A percentile compares a stretch with the other conserved stretches of the same genome.
phyloP scores from a whole-genome alignment of 1,140 invertebrate species.

The Triops cancriformis region DNA sequence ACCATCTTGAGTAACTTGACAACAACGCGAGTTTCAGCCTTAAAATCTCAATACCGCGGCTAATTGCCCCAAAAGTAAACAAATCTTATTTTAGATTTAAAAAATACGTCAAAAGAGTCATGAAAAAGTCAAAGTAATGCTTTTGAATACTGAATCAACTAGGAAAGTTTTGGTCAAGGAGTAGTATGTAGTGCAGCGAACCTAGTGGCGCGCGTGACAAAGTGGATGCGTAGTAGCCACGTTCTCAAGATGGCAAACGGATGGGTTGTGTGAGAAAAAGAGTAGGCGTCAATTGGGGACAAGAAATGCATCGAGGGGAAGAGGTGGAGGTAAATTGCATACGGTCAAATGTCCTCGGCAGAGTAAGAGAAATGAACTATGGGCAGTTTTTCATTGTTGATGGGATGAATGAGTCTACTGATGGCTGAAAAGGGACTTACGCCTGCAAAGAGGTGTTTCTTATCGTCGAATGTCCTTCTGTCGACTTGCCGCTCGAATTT shows the following conservation, averaged over 20 bases:
- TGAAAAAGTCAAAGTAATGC: neutral
- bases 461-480: conserved; percentile 43
- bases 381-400: conserved; percentile 16
- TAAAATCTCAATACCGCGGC: too few species aligned
- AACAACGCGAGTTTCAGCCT: too few species aligned
- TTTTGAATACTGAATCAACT: neutral
- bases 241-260: neutral
- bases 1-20: too few species aligned
- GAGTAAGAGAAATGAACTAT: conserved; percentile 2
- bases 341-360: neutral
- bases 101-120: too few species aligned
- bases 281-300: too few species aligned
- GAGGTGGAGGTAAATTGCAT: too few species aligned
- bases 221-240: too few species aligned
- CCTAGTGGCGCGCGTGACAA: neutral
- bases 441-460: conserved; percentile 41
- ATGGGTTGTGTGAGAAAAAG: too few species aligned
- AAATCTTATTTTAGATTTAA: too few species aligned
- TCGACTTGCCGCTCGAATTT: conserved; percentile 52
- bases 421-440: conserved; percentile 33
- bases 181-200: neutral
- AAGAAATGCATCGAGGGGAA: too few species aligned
- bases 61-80: too few species aligned
- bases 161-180: neutral
- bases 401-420: neutral